phyloP scores from a whole-genome alignment of 2,888 invertebrate species.

The Branchellion lobata region DNA sequence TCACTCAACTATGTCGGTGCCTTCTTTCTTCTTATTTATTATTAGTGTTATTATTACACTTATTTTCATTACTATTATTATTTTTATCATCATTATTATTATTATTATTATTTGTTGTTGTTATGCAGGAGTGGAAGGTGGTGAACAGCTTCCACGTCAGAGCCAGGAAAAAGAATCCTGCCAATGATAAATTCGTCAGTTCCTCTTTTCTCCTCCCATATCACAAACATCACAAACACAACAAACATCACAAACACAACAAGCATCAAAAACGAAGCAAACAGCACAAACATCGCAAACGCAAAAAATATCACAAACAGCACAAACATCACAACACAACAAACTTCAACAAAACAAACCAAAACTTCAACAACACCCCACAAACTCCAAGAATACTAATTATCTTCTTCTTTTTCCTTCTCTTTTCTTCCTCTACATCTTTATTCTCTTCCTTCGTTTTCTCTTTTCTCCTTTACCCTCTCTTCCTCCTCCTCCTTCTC shows the following conservation, averaged over 20 bases:
- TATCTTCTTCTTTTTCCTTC: no score
- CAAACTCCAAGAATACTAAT: no score
- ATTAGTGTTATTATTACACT: background rate
- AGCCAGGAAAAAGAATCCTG: slow-evolving; percentile 83
- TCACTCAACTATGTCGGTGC: slow-evolving; percentile 80
- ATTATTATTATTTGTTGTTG: background rate
- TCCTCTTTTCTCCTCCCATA: background rate
- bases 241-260: background rate
- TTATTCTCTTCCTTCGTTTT: no score
- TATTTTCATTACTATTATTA: background rate
- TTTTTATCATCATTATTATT: background rate
- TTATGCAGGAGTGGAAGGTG: slow-evolving; percentile 88
- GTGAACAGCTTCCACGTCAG: slow-evolving; percentile 93
- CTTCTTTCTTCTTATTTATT: background rate
- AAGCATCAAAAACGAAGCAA: background rate
- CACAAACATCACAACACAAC: no score
- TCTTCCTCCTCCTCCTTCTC: background rate
- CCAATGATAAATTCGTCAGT: slow-evolving; percentile 75
- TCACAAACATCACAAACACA: background rate
- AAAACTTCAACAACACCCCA: no score
- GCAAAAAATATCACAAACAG: no score
- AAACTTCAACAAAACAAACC: no score
- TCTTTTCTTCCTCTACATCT: no score
- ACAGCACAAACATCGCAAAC: no score
- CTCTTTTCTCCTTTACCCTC: no score